Conservation (phyloP, 1,140 invertebrate genomes). For the Macrobrachium rosenbergii region DNA sequence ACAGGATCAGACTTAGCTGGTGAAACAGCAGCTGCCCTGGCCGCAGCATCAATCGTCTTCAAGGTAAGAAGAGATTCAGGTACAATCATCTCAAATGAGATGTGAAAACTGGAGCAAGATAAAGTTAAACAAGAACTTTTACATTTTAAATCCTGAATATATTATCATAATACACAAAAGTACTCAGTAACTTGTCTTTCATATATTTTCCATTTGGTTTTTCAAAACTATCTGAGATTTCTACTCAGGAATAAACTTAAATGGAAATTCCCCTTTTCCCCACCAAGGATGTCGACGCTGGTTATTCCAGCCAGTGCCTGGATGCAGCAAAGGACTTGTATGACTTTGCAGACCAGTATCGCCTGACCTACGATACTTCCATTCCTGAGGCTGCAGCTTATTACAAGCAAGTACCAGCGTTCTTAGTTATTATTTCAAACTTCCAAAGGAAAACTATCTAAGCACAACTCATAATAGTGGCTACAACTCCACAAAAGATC, state of each 20-base stretch:
- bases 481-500: too few species aligned
- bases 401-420: conserved; percentile 66
- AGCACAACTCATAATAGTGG: neutral
- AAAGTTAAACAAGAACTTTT: too few species aligned
- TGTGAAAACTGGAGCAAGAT: too few species aligned
- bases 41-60: conserved; percentile 70
- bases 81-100: too few species aligned
- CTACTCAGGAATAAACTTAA: too few species aligned
- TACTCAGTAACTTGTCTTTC: too few species aligned
- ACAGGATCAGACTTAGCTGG: conserved; percentile 71
- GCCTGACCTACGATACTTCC: conserved; percentile 69
- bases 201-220: too few species aligned
- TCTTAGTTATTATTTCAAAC: neutral
- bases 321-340: conserved; percentile 70
- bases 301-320: conserved; percentile 67
- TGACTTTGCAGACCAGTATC: conserved; percentile 70
- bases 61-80: conserved; percentile 15
- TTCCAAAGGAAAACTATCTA: neutral
- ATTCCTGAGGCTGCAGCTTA: conserved; percentile 69
- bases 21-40: conserved; percentile 71
- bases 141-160: too few species aligned
- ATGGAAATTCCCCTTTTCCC: too few species aligned
- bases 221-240: too few species aligned
- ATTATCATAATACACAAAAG: too few species aligned
- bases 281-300: conserved; percentile 60